A percentile compares a stretch with the other conserved stretches of the same genome.
These are phyloP conservation scores for Palythoa heliodiscus DNA, from an alignment of 92 coral and sea anemone genomes.

Conservation along the genomic window DNA sequence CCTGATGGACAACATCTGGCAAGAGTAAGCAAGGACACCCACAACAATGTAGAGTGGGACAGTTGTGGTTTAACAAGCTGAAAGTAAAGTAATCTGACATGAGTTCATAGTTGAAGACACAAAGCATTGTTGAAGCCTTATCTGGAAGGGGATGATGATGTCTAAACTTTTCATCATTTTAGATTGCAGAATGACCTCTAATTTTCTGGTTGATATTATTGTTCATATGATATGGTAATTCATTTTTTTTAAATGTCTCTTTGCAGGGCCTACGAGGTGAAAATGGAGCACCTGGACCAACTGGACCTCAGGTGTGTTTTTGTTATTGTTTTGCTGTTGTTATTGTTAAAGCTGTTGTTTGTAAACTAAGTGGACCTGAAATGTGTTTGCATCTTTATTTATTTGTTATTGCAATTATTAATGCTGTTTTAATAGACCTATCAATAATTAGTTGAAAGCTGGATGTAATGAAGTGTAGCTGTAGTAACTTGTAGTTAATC, in stretches of 20 bases:
- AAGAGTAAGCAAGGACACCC: too few relatives aligned
- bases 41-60: too few relatives aligned
- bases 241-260: neutral
- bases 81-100: too few relatives aligned
- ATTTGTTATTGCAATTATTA: neutral
- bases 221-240: neutral
- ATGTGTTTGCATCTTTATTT: neutral
- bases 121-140: too few relatives aligned
- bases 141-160: too few relatives aligned
- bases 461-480: too few relatives aligned
- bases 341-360: neutral
- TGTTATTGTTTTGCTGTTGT: neutral
- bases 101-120: too few relatives aligned
- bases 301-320: neutral
- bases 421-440: neutral
- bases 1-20: too few relatives aligned
- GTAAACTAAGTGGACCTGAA: neutral
- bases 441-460: neutral
- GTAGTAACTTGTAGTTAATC: too few relatives aligned
- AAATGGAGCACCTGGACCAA: neutral
- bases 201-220: neutral
- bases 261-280: neutral
- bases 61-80: too few relatives aligned
- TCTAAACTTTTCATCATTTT: too few relatives aligned
- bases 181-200: neutral